Percentiles rank a stretch among this genome's conserved stretches.
Conservation (phyloP, 2,113 vertebrate genomes). For the Alces alces region DNA sequence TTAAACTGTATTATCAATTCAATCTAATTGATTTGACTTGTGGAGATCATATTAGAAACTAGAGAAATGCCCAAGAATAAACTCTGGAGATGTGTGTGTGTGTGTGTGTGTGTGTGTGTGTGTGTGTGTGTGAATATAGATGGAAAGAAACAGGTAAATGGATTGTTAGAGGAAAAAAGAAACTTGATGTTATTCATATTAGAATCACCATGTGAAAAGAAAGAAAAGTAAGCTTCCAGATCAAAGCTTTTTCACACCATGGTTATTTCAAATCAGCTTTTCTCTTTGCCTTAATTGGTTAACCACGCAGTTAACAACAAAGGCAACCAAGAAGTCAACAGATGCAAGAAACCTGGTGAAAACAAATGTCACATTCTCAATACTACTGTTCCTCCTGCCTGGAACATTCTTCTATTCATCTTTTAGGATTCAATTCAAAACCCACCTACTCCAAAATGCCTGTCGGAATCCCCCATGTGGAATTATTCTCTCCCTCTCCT, state of each 20-base stretch:
- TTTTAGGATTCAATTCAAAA: conserved; percentile 37
- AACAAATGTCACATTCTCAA: conserved; percentile 24
- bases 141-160: conserved; percentile 55
- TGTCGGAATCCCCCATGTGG: background rate
- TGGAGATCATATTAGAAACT: conserved; percentile 36
- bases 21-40: conserved; percentile 73
- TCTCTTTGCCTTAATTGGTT: conserved; percentile 39
- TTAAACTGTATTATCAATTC: conserved; percentile 67
- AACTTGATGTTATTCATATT: background rate
- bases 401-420: background rate
- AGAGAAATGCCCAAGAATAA: conserved; percentile 55
- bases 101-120: background rate
- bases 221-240: conserved; percentile 36
- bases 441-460: background rate
- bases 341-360: conserved; percentile 22
- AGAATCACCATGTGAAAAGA: conserved; percentile 49
- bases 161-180: conserved; percentile 15
- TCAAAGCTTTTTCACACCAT: conserved; percentile 15
- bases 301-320: conserved; percentile 34
- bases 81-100: conserved; percentile 37
- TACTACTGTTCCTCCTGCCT: background rate
- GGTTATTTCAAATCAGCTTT: conserved; percentile 45
- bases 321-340: conserved; percentile 16
- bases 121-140: background rate
- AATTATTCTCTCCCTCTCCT: background rate